Conservation (phyloP, 1,140 invertebrate species). For the Tetraneura akinire region DNA sequence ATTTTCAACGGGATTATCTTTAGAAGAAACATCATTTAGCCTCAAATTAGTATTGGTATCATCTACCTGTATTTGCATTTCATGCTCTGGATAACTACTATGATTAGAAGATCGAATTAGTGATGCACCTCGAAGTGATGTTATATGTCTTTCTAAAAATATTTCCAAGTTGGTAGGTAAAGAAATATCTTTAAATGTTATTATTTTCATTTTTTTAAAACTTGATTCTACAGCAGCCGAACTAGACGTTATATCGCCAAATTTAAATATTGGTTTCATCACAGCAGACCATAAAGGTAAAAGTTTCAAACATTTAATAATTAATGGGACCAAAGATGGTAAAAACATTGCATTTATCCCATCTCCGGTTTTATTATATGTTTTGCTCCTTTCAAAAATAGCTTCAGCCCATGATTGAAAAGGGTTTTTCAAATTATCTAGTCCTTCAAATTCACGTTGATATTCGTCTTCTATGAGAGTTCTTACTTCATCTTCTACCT, state of each 20-base stretch:
- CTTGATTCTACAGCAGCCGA: not conserved
- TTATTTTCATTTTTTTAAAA: not conserved
- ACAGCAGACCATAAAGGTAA: not conserved
- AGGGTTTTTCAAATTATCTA: not conserved
- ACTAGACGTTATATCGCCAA: not conserved
- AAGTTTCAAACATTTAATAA: not conserved
- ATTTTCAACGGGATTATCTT: not conserved
- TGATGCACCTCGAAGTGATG: not conserved
- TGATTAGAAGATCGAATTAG: not conserved
- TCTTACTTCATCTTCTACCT: not conserved
- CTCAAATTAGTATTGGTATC: no score
- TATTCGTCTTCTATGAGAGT: not conserved
- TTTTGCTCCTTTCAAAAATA: not conserved
- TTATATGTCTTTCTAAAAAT: not conserved
- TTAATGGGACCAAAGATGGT: not conserved
- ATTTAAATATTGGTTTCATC: not conserved
- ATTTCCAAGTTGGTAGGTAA: not conserved
- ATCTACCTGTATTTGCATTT: not conserved
- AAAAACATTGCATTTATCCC: constrained; percentile 3
- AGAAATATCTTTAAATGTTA: not conserved
- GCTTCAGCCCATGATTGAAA: not conserved
- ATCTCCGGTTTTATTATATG: not conserved
- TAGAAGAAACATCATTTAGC: not conserved
- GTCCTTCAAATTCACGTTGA: not conserved
- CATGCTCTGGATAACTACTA: not conserved